Evolutionary conservation across 2,888 invertebrate genomes (phyloP), one percentile per base, ranked within the genome.

Genomic region (Vannuccia rotundouncinata): DNA sequence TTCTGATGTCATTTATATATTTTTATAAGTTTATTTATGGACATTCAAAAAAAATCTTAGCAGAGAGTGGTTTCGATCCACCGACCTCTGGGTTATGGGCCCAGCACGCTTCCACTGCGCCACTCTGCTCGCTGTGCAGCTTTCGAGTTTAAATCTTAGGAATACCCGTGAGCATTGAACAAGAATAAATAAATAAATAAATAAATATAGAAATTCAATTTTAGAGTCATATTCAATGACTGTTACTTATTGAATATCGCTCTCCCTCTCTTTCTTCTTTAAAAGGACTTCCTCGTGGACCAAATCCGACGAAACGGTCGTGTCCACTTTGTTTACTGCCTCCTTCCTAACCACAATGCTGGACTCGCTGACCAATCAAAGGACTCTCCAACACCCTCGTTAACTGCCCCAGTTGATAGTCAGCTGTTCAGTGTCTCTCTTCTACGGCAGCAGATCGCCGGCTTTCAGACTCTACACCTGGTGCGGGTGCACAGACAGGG

Each of bases 401-500:
- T 27, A 27, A 66, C 66, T 2, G 82, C 83, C 29, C 82, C 84
- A 25, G 83, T 79, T 29, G 83, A 83, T 76, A 83, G 83, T 45
- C 83, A 85, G 85, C 83, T 83, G 78, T 91, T 95, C 83, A 95
- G 95, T 87, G 92, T 95, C 83, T 95, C 95, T 80, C 90, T 95
- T 81, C 89, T 95, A 75, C 90, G 95, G 83, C 83, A 85, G 59
- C 88, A 87, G 93, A 91, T 96, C 85, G 92, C 95, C 83, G 95
- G 95, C 29, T 92, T 93, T 84, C 95, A 95, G 90, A 91, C 95
- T 79, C 89, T 96, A 83, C 94, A 95, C 84, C 92, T 94, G 0
- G 92, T 95, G 0, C 91, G 96, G 28, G 90, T 96, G 81, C 93
- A 94, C 90, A 94, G 95, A 85, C 93, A 95, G 88, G 96, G 96